Evolutionary conservation across 2,113 vertebrate species (phyloP).

Genomic region (Neodon shergylaensis): DNA sequence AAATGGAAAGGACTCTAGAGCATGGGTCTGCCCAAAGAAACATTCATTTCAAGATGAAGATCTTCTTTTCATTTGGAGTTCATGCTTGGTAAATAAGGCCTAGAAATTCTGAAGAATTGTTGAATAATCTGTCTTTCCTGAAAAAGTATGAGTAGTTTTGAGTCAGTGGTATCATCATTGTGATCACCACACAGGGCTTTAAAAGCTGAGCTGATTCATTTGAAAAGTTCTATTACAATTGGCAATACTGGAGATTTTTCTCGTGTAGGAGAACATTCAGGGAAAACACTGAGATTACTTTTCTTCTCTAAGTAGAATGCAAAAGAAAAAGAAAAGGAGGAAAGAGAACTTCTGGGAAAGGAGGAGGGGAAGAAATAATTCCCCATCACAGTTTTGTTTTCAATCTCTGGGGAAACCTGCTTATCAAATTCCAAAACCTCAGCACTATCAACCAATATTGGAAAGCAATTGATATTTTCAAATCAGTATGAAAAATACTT

Average conservation of each 20-base stretch:
- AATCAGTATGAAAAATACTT: background rate
- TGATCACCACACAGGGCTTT: background rate
- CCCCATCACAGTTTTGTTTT: background rate
- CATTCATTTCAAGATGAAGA: background rate
- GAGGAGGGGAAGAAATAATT: background rate
- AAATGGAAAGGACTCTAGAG: background rate
- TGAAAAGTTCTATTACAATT: background rate
- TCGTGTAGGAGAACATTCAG: background rate
- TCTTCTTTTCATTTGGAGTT: background rate
- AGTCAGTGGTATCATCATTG: background rate
- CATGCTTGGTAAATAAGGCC: background rate
- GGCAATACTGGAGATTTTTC: background rate
- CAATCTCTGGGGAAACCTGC: background rate
- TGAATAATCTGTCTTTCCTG: background rate
- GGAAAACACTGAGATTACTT: background rate
- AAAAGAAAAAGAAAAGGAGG: background rate
- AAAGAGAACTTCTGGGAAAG: too few species aligned
- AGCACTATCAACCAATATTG: background rate
- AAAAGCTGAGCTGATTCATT: background rate
- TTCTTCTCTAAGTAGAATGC: background rate
- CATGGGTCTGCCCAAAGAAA: background rate
- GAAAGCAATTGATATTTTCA: conserved; percentile 36
- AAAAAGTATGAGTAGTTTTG: background rate
- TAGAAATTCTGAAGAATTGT: conserved; percentile 13
- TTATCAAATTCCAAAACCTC: conserved; percentile 31